A percentile compares a stretch with the other conserved stretches of the same genome.
phyloP scores from a whole-genome alignment of 2,797 vertebrate genomes.

The Myotis daubentonii region DNA sequence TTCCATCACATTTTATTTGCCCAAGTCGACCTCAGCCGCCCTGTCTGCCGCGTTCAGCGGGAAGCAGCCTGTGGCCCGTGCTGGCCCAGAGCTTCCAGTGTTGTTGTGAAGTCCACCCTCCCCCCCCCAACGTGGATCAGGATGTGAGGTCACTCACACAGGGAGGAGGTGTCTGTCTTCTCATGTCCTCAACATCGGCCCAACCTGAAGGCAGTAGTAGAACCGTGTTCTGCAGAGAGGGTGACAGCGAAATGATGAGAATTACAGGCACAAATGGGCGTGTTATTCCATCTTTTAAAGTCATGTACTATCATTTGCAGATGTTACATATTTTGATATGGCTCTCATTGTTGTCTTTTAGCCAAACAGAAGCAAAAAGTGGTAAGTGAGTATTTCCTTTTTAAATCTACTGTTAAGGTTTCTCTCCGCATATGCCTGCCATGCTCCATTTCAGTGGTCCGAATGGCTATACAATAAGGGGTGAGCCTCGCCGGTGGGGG shows the following conservation, averaged over 20 bases:
- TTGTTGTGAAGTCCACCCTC: not conserved
- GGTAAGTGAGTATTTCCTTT: constrained; percentile 90
- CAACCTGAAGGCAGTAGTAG: not conserved
- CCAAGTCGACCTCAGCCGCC: not conserved
- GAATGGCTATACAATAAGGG: constrained; percentile 8
- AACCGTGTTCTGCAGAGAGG: not conserved
- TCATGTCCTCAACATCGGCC: not conserved
- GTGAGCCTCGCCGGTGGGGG: constrained; percentile 47
- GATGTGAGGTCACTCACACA: not conserved
- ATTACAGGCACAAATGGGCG: not conserved
- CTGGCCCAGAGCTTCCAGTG: not conserved
- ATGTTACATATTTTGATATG: constrained; percentile 80
- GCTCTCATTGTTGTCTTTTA: constrained; percentile 88
- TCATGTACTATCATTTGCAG: constrained; percentile 56
- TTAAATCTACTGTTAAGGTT: constrained; percentile 64
- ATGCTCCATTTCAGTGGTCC: constrained; percentile 54
- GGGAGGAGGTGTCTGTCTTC: not conserved
- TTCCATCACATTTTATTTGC: not conserved
- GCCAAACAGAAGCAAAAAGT: constrained; percentile 99
- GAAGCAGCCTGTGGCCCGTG: not conserved
- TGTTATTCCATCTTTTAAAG: constrained; percentile 58
- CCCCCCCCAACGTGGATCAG: not conserved
- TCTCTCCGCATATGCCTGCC: constrained; percentile 31
- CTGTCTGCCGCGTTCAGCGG: not conserved
- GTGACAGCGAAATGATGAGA: not conserved